A percentile compares a stretch with the other conserved stretches of the same genome.
phyloP scores from a whole-genome alignment of 2,888 invertebrate species.

The Teinopalpus imperialis region DNA sequence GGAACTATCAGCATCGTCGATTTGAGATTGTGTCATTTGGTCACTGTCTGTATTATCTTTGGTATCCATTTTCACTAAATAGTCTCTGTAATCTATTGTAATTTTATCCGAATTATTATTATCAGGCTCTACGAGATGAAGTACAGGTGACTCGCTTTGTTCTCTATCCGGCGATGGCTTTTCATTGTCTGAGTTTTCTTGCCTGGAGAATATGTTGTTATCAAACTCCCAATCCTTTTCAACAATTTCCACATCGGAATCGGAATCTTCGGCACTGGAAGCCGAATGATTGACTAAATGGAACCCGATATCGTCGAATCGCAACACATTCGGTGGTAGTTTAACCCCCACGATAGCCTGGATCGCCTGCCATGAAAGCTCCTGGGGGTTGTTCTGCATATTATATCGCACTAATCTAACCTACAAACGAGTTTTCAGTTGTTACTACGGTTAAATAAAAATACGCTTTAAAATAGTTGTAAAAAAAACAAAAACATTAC shows the following conservation, averaged over 20 bases:
- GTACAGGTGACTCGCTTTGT: conserved; percentile 69
- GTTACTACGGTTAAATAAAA: conserved; percentile 54
- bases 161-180: conserved; percentile 71
- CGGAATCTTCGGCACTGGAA: conserved; percentile 74
- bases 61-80: conserved; percentile 65
- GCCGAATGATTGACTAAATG: conserved; percentile 72
- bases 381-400: conserved; percentile 83
- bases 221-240: conserved; percentile 79
- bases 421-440: conserved; percentile 76
- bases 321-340: conserved; percentile 76
- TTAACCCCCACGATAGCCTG: conserved; percentile 81
- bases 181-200: conserved; percentile 74
- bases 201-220: conserved; percentile 71
- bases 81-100: conserved; percentile 64
- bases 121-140: conserved; percentile 74
- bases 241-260: conserved; percentile 79
- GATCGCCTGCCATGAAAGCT: conserved; percentile 83
- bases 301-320: conserved; percentile 79
- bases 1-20: conserved; percentile 72
- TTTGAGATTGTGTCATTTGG: conserved; percentile 55
- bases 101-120: conserved; percentile 71
- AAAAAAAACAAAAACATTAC: conserved; percentile 53
- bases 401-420: conserved; percentile 81
- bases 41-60: conserved; percentile 67
- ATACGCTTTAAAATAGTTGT: conserved; percentile 29